Conservation (phyloP, 2,113 vertebrate genomes). For the Seriola aureovittata region DNA sequence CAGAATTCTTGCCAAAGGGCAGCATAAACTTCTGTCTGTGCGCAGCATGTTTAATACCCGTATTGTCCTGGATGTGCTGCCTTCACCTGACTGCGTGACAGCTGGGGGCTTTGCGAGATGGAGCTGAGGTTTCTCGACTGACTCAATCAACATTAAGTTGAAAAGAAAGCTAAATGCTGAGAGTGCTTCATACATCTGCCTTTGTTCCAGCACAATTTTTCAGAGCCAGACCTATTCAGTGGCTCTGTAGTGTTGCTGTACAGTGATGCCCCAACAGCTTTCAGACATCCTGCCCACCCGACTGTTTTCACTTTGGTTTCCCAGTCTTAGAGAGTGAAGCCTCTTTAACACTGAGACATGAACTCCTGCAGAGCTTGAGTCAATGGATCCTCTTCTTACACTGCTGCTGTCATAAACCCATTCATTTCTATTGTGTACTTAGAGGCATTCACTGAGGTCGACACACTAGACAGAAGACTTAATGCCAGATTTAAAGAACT, state of each 20-base stretch:
- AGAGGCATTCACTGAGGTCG: not conserved
- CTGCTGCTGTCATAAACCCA: constrained; percentile 32
- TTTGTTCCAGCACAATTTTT: not conserved
- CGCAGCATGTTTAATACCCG: constrained; percentile 40
- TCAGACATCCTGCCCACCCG: constrained; percentile 24
- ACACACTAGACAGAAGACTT: constrained; percentile 7
- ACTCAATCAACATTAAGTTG: constrained; percentile 47
- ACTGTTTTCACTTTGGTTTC: constrained; percentile 12
- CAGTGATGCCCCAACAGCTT: constrained; percentile 42
- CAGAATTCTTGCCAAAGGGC: constrained; percentile 46
- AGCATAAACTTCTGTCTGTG: constrained; percentile 30
- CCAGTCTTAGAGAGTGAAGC: constrained; percentile 27
- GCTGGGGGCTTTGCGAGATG: constrained; percentile 43
- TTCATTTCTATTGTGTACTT: constrained; percentile 28
- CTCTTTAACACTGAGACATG: constrained; percentile 55
- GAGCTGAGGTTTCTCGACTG: constrained; percentile 40
- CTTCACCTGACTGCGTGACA: constrained; percentile 42
- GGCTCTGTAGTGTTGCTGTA: constrained; percentile 8
- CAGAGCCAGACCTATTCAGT: constrained; percentile 1
- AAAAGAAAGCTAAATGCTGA: constrained; percentile 24
- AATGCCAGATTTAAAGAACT: not conserved
- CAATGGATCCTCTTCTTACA: constrained; percentile 36
- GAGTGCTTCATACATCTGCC: constrained; percentile 19
- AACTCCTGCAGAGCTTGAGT: constrained; percentile 41
- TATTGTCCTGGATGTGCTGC: constrained; percentile 31